These are phyloP conservation scores for Geotrupes spiniger DNA, from an alignment of 2,888 invertebrate genomes.

Conservation along the genomic window DNA sequence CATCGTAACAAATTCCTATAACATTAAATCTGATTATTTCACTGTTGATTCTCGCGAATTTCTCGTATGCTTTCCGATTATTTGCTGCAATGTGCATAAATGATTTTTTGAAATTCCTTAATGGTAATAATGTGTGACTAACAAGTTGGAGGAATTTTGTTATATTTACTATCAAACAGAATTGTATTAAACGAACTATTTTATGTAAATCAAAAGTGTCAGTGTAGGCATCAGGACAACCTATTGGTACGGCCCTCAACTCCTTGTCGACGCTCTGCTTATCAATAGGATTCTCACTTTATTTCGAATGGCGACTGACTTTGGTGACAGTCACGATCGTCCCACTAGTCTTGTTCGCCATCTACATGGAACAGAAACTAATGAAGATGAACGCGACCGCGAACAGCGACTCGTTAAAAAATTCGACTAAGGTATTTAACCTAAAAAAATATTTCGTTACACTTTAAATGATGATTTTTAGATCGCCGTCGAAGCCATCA, in stretches of 20 bases:
- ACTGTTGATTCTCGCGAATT: no score
- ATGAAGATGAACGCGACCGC: constrained; percentile 13
- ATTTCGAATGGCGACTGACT: constrained; percentile 28
- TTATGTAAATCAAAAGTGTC: not conserved
- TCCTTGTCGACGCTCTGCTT: constrained; percentile 26
- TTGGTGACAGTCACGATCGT: constrained; percentile 27
- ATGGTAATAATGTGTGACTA: no score
- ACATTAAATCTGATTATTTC: no score
- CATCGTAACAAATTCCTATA: no score
- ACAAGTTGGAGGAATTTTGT: no score
- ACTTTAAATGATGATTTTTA: constrained; percentile 29
- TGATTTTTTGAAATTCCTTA: no score
- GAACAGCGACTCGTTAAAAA: constrained; percentile 10
- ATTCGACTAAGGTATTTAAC: constrained; percentile 19
- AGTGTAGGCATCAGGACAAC: constrained; percentile 29
- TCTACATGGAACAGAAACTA: constrained; percentile 28
- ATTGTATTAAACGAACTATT: no score
- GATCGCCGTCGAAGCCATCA: constrained; percentile 69
- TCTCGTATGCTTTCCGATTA: no score
- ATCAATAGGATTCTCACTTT: constrained; percentile 26
- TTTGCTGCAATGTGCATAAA: no score
- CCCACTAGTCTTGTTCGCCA: constrained; percentile 28
- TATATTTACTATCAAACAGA: no score
- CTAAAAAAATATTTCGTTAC: not conserved
- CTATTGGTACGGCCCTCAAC: constrained; percentile 28